Evolutionary conservation across 2,797 vertebrate genomes (phyloP).

Genomic region (Petrocephalus schoutedeni): DNA sequence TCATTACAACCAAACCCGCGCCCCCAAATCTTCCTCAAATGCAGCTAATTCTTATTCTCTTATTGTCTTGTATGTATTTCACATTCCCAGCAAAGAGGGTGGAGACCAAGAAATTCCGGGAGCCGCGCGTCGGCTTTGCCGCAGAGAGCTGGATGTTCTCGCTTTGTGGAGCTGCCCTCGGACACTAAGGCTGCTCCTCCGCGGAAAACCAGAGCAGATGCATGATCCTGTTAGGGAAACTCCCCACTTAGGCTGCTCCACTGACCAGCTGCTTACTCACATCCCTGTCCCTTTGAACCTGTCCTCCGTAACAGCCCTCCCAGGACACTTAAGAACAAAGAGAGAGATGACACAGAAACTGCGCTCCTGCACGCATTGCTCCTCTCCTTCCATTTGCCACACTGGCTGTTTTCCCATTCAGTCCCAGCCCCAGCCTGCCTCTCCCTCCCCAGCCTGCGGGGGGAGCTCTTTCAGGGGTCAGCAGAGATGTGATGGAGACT

Average conservation of each 20-base stretch:
- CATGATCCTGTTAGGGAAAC: background rate
- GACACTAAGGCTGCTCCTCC: background rate
- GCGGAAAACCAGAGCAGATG: background rate
- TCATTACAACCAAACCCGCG: background rate
- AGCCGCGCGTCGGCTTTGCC: background rate
- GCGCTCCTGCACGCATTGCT: background rate
- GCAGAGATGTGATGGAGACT: slow-evolving; percentile 46
- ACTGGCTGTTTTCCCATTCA: slow-evolving; percentile 32
- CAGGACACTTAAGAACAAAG: background rate
- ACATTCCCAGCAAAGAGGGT: background rate
- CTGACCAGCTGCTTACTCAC: background rate
- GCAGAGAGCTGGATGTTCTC: background rate
- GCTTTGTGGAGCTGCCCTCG: too few species aligned
- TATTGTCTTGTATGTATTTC: background rate
- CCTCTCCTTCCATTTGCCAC: background rate
- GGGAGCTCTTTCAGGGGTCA: slow-evolving; percentile 41
- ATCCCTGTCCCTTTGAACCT: background rate
- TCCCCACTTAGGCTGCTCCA: background rate
- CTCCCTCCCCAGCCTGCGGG: slow-evolving; percentile 36
- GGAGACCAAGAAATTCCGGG: background rate
- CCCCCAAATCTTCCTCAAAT: background rate
- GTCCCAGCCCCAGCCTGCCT: slow-evolving; percentile 35
- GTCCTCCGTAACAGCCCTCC: background rate
- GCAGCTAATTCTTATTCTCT: background rate
- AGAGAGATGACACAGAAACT: background rate